A percentile compares a stretch with the other conserved stretches of the same genome.
These are phyloP conservation scores for Megamerina dolium DNA, from an alignment of 2,888 invertebrate species.

Conservation along the genomic window DNA sequence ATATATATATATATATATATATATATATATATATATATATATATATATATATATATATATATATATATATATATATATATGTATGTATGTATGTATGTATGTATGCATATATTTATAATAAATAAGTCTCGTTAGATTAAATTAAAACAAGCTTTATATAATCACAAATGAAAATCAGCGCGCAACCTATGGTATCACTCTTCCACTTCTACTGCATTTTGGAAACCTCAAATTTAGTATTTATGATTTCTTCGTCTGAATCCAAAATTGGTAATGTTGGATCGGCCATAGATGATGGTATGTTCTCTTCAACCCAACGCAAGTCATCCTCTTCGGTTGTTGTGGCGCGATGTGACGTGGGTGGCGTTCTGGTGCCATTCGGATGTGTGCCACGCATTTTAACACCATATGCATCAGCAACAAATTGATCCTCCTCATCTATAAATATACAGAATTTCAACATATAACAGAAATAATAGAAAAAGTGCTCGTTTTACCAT, in stretches of 20 bases:
- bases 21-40: constrained; percentile 15
- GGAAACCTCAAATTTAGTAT: constrained; percentile 79
- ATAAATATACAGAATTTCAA: constrained; percentile 6
- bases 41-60: constrained; percentile 13
- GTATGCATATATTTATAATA: constrained; percentile 4
- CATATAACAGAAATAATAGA: background rate
- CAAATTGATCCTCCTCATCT: constrained; percentile 78
- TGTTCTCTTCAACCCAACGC: constrained; percentile 93
- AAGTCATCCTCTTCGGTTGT: constrained; percentile 67
- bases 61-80: constrained; percentile 11
- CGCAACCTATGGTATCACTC: background rate
- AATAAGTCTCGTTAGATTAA: constrained; percentile 3
- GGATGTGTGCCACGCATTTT: constrained; percentile 61
- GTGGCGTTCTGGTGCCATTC: constrained; percentile 48
- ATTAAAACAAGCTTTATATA: background rate
- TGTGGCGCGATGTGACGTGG: constrained; percentile 38
- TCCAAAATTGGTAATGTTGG: constrained; percentile 64
- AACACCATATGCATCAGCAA: constrained; percentile 80
- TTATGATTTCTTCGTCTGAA: constrained; percentile 78
- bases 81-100: constrained; percentile 6
- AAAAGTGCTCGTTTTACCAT: constrained; percentile 43
- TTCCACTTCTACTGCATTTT: constrained; percentile 67
- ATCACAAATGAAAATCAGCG: background rate
- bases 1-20: too few relatives aligned
- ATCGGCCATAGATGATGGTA: constrained; percentile 70